Evolutionary conservation across 2,113 vertebrate genomes (phyloP).

Genomic region (Gnathonemus echidnorhynchus): DNA sequence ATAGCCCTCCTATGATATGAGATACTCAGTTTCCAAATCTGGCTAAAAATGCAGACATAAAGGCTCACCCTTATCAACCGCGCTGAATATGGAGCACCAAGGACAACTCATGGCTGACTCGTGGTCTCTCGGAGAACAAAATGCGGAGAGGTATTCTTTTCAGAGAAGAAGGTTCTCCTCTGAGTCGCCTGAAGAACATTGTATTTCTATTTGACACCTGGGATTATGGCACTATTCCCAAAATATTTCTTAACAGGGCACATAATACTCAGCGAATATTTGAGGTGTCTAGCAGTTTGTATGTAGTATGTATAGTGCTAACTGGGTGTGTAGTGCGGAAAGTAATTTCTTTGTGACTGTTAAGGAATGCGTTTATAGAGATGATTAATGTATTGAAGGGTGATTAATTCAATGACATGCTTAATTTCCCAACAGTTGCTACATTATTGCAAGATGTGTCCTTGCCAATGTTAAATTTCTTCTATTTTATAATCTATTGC

Average conservation of each 20-base stretch:
- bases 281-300: background rate
- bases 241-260: background rate
- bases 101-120: background rate
- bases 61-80: background rate
- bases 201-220: background rate
- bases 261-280: background rate
- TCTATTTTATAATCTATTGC: slow-evolving; percentile 36
- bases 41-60: background rate
- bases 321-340: background rate
- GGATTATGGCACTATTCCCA: background rate
- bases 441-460: slow-evolving; percentile 49
- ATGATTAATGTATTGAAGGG: slow-evolving; percentile 45
- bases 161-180: background rate
- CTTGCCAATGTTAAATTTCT: slow-evolving; percentile 41
- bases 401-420: slow-evolving; percentile 39
- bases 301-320: background rate
- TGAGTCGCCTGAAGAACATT: background rate
- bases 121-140: background rate
- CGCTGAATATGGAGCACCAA: background rate
- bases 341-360: background rate
- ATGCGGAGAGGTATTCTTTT: background rate
- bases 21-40: background rate
- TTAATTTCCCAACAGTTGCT: slow-evolving; percentile 56
- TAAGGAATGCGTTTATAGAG: slow-evolving; percentile 21
- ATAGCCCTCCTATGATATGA: background rate